Evolutionary conservation across 2,888 invertebrate genomes (phyloP).

Genomic region (Patella ulyssiponensis): DNA sequence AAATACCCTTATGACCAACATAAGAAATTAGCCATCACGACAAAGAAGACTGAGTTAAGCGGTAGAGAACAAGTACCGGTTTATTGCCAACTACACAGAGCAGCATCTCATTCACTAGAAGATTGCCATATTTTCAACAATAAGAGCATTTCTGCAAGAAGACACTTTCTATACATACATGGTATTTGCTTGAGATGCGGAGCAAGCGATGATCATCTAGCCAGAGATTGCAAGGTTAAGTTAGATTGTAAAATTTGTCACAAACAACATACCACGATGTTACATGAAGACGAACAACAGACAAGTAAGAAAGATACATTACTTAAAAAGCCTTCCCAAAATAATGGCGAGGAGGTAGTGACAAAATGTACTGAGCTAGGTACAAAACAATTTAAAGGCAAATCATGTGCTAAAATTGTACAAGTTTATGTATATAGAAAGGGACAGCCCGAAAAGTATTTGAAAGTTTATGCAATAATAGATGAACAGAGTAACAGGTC

Average conservation of each 20-base stretch:
- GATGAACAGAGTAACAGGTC: slow-evolving; percentile 36
- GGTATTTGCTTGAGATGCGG: slow-evolving; percentile 34
- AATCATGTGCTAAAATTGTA: slow-evolving; percentile 25
- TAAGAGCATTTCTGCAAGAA: slow-evolving; percentile 18
- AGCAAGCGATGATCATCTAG: slow-evolving; percentile 22
- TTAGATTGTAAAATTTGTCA: slow-evolving; percentile 35
- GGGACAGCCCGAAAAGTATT: slow-evolving; percentile 13
- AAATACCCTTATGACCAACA: neutral
- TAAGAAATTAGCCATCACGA: neutral
- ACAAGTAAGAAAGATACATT: neutral
- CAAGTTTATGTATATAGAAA: slow-evolving; percentile 17
- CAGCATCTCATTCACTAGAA: slow-evolving; percentile 22
- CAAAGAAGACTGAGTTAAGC: neutral
- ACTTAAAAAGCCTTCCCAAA: neutral
- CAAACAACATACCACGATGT: slow-evolving; percentile 27
- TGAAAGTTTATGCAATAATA: slow-evolving; percentile 24
- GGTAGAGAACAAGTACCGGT: neutral
- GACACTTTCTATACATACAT: slow-evolving; percentile 7
- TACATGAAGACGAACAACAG: slow-evolving; percentile 21
- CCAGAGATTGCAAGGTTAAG: slow-evolving; percentile 19
- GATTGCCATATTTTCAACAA: slow-evolving; percentile 24
- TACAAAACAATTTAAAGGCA: slow-evolving; percentile 14
- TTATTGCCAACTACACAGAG: neutral
- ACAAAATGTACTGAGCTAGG: slow-evolving; percentile 20
- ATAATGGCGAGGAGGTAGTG: neutral